phyloP scores from a whole-genome alignment of 1,140 invertebrate species.

The Dreissena rostriformis region DNA sequence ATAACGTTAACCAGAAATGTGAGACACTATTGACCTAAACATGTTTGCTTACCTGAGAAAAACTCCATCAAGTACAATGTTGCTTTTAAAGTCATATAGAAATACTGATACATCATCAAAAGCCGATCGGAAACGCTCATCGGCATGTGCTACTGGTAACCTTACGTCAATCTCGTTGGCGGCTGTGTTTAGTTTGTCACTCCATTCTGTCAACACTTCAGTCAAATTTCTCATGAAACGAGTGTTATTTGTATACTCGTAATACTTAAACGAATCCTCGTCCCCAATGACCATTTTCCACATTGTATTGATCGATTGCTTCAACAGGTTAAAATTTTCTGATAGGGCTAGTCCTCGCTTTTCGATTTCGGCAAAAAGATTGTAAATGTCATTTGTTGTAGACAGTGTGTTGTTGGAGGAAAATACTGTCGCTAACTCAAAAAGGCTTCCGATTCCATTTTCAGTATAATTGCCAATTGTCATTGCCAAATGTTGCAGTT shows the following conservation, averaged over 20 bases:
- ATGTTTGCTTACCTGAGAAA: constrained; percentile 36
- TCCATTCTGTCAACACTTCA: constrained; percentile 50
- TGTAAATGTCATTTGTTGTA: constrained; percentile 51
- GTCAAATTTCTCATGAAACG: constrained; percentile 56
- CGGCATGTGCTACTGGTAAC: neutral
- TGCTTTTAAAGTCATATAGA: constrained; percentile 20
- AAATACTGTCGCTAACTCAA: constrained; percentile 54
- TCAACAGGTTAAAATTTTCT: constrained; percentile 64
- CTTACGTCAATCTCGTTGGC: constrained; percentile 48
- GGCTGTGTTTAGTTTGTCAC: constrained; percentile 24
- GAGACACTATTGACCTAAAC: too few relatives aligned
- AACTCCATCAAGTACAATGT: constrained; percentile 9
- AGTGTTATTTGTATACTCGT: constrained; percentile 60
- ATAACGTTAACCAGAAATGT: too few relatives aligned
- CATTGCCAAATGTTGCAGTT: constrained; percentile 39
- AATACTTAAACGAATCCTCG: constrained; percentile 68
- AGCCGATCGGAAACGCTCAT: constrained; percentile 12
- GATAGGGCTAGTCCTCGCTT: constrained; percentile 66
- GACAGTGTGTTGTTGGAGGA: constrained; percentile 56
- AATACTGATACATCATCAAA: constrained; percentile 20
- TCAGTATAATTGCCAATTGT: constrained; percentile 55
- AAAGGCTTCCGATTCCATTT: constrained; percentile 45
- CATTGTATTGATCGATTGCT: constrained; percentile 35
- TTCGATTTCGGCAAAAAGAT: constrained; percentile 68
- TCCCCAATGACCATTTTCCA: constrained; percentile 67